Percentiles rank a stretch among this genome's conserved stretches.
Evolutionary conservation across 2,888 invertebrate genomes (phyloP).

Genomic region (Beris morrisii): DNA sequence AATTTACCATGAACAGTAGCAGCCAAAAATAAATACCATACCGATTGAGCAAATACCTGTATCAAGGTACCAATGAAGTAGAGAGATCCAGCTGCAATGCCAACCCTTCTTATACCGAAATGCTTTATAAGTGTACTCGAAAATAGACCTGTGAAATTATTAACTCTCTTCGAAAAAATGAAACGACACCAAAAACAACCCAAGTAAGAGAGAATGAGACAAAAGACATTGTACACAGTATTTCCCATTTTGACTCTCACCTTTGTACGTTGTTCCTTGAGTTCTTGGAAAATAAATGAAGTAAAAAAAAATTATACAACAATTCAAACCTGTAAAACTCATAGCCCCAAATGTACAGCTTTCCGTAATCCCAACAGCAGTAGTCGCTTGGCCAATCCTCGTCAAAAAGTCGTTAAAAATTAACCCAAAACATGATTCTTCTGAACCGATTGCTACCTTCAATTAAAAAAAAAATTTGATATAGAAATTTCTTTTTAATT

Average conservation of each 20-base stretch:
- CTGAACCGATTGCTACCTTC: slow-evolving; percentile 67
- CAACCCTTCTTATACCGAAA: slow-evolving; percentile 57
- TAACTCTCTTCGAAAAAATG: no score
- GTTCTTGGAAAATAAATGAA: no score
- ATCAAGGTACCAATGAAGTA: neutral
- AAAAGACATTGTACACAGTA: no score
- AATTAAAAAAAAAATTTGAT: slow-evolving; percentile 46
- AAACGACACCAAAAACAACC: no score
- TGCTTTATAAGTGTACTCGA: slow-evolving; percentile 67
- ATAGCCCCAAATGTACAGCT: slow-evolving; percentile 63
- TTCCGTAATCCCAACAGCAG: slow-evolving; percentile 69
- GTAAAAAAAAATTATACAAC: no score
- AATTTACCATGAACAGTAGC: slow-evolving; percentile 59
- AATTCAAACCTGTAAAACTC: slow-evolving; percentile 54
- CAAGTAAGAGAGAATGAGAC: no score
- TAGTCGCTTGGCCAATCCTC: slow-evolving; percentile 67
- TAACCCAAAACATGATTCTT: slow-evolving; percentile 68
- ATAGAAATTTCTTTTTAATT: neutral
- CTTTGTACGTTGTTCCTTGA: no score
- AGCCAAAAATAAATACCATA: slow-evolving; percentile 8
- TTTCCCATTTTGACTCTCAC: no score
- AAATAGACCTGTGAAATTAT: slow-evolving; percentile 61
- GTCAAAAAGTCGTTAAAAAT: slow-evolving; percentile 71
- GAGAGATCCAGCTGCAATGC: neutral
- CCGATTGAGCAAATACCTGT: slow-evolving; percentile 5